Evolutionary conservation across 2,113 vertebrate species (phyloP), one percentile per base, ranked within the genome.

Genomic region (Corythornis cristatus): DNA sequence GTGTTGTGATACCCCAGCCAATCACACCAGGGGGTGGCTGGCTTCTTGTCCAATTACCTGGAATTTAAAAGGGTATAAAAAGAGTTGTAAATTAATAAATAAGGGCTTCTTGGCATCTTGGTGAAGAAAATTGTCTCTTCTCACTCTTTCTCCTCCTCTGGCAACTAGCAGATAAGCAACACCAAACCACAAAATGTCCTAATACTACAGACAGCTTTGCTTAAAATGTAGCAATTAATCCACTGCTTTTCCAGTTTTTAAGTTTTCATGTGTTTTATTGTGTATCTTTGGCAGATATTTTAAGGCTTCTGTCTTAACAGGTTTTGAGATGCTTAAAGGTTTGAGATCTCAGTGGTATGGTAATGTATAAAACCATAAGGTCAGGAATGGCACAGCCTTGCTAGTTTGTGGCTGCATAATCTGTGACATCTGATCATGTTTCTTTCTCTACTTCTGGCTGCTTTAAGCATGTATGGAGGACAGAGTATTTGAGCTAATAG

Each of bases 211-310:
- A 64, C 43, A 75, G 31, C n/a, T 96, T 92, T 93, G 58, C 75
- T 92, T 91, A 89, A 91, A 90, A 78, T 58, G 50, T 46, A 93
- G 86, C 68, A 86, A 86, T 96, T 94, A 96, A 93, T 90, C 14
- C 16, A 68, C 18, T 70, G 43, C 48, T 94, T 95, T 94, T 78
- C 67, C 77, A 43, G 58, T 74, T 78, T 72, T 81, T 83, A 67
- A 48, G 70, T 89, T 95, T 96, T 91, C 83, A 87, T 65, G 78
- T 80, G 45, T 53, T 64, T 90, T 56, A 54, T 79, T 88, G 57
- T 89, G 54, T 86, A 40, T 86, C 58, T 43, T 89, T 92, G 83
- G 74, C 88, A 95, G 83, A 81, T 57, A 70, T 53, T 90, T 79
- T 93, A 90, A 87, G 40, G 56, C 31, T 94, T 84, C 70, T 92